A percentile compares a stretch with the other conserved stretches of the same genome.
Evolutionary conservation across 2,797 vertebrate genomes (phyloP).

Genomic region (Decapterus maruadsi): DNA sequence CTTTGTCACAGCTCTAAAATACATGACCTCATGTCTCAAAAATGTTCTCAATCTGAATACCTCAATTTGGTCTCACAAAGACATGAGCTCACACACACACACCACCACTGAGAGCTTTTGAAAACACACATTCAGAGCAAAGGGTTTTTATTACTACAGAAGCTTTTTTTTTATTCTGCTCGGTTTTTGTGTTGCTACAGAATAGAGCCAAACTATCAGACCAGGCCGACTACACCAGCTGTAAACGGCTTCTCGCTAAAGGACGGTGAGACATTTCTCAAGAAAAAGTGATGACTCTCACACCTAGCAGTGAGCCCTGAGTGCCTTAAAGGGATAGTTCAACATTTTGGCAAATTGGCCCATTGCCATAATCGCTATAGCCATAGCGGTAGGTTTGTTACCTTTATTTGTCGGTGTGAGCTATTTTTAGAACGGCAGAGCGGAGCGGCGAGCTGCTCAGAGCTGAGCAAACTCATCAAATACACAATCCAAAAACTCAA

Average conservation of each 20-base stretch:
- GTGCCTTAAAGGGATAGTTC: not conserved
- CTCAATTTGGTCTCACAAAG: not conserved
- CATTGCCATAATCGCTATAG: too few species aligned
- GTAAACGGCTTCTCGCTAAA: conserved; percentile 5
- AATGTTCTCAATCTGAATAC: conserved; percentile 5
- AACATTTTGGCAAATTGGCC: too few species aligned
- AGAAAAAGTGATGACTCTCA: conserved; percentile 8
- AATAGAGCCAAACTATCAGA: not conserved
- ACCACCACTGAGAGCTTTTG: not conserved
- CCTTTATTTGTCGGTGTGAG: too few species aligned
- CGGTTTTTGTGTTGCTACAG: not conserved
- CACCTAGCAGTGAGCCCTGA: not conserved
- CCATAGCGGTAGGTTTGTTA: too few species aligned
- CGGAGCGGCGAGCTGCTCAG: too few species aligned
- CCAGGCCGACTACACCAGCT: not conserved
- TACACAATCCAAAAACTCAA: too few species aligned
- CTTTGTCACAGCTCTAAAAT: not conserved
- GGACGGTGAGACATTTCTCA: not conserved
- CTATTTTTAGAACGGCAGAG: too few species aligned
- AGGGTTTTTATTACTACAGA: not conserved
- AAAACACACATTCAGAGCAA: not conserved
- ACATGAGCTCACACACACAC: not conserved
- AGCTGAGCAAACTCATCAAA: too few species aligned
- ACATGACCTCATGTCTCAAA: not conserved
- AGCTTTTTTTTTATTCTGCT: not conserved